Evolutionary conservation across 2,113 vertebrate genomes (phyloP), one percentile per base, ranked within the genome.

Genomic region (Raphicerus campestris): DNA sequence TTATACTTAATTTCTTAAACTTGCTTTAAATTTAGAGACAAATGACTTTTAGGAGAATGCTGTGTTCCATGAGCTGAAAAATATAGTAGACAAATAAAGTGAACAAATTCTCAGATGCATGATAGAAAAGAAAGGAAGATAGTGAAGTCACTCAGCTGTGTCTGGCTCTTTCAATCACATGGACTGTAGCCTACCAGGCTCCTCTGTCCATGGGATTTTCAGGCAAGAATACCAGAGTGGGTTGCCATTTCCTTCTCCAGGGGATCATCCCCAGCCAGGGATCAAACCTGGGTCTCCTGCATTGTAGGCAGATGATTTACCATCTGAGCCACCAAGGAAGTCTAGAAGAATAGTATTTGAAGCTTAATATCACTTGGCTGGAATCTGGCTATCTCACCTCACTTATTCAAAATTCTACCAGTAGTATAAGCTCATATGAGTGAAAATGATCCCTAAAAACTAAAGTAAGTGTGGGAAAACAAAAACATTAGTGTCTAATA

Each of bases 271-370:
- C 63, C 20, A 70, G 19, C 63, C 63, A 70, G 63, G 63, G 63
- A 11, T 2, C 10, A 9, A 70, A 70, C 63, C 17, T 0, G 0
- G 63, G n/a, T 70, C 63, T 70, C n/a, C 63, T 0, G 0, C 63
- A 70, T 0, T 10, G 17, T 35, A 70, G 63, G 63, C 63, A 70
- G n/a, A 20, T 35, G n/a, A 20, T 35, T 35, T 70, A 70, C n/a
- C n/a, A 70, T 70, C 63, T 70, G n/a, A 35, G n/a, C n/a, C n/a
- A 70, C 63, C 4, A 70, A n/a, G n/a, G n/a, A 70, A 70, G 9
- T 35, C 63, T 70, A 70, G 63, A 70, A 70, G n/a, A 17, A 35
- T 70, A 35, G 20, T 70, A 42, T 85, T 87, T 87, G 70, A 3
- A 87, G 5, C 11, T 87, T n/a, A 84, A 10, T 90, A 35, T 51